Base-by-base conservation (phyloP, 2,797 vertebrate genomes). In the Bufotes viridis region DNA sequence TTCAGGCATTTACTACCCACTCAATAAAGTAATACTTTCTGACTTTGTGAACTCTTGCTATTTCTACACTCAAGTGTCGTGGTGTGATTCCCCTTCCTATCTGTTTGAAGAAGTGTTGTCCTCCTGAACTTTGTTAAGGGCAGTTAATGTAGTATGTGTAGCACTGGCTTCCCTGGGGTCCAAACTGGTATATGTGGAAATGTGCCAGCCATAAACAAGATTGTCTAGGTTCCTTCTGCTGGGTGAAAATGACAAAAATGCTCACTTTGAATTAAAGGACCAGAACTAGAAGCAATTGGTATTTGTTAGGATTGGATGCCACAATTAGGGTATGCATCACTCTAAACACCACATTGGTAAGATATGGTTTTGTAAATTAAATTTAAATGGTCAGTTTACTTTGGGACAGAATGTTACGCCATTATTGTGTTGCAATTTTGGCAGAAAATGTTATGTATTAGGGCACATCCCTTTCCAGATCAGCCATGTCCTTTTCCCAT, bases 11-110 rank as follows among this genome's bases (percentile, higher is more conserved):
- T 83, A 70, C 81, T 83, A 58, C 69, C 53, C 26, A 55, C 55
- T 83, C 81, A 18, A 83, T 83, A 83, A 83, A 83, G 81, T 34
- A 26, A 70, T 51, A 83, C 81, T 83, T 83, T 83, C 65, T 83
- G 81, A 83, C 81, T 83, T 83, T 83, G 24, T 83, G 81, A 83
- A 83, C 81, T 72, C 81, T 22, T 72, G 26, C 26, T 83, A 57
- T 83, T 57, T 72, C 69, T 70, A 83, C 51, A 72, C 51, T 58
- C 29, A 34, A 72, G 53, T 57, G 81, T 53, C 81, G 72, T 67
- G 58, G 81, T 70, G 69, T 22, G 67, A 83, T 58, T 55, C 55
- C 53, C 65, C 53, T 24, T 83, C 81, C 67, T 24, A 17, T 57
- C 81, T 72, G 26, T 72, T 57, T 83, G 63, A 55, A 83, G 69